Percentiles rank a stretch among this genome's conserved stretches.
These are phyloP conservation scores for Melanerpes formicivorus DNA, from an alignment of 2,113 vertebrate genomes.

Conservation along the genomic window DNA sequence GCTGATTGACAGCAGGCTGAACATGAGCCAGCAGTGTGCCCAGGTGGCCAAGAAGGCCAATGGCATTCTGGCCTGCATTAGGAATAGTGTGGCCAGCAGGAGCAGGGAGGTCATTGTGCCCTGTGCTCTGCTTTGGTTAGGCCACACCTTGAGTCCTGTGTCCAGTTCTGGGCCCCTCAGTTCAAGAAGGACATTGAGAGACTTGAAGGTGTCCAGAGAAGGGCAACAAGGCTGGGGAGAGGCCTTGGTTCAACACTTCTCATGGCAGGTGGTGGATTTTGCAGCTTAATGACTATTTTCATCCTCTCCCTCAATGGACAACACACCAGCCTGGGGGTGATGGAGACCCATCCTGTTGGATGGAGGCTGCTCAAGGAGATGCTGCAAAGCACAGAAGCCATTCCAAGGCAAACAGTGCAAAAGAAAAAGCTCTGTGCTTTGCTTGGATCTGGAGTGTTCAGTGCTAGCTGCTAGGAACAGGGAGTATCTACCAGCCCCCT, in stretches of 20 bases:
- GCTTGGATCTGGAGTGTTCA: not conserved
- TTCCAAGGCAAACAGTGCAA: not conserved
- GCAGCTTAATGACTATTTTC: slow-evolving; percentile 12
- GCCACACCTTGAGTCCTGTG: too few relatives aligned
- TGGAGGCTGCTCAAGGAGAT: not conserved
- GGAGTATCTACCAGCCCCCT: not conserved
- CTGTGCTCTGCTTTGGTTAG: too few relatives aligned
- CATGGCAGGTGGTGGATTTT: not conserved
- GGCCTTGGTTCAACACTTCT: not conserved
- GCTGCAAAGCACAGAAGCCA: not conserved
- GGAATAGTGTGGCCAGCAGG: too few relatives aligned
- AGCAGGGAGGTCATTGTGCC: too few relatives aligned
- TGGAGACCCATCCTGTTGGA: not conserved
- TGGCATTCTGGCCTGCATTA: too few relatives aligned
- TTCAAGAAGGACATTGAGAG: too few relatives aligned
- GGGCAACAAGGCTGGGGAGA: too few relatives aligned
- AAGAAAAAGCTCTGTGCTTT: not conserved
- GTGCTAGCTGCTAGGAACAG: not conserved
- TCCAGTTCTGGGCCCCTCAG: too few relatives aligned
- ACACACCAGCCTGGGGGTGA: not conserved
- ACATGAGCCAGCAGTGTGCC: too few relatives aligned
- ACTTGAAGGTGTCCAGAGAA: too few relatives aligned
- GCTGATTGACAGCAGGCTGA: too few relatives aligned
- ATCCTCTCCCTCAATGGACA: not conserved
- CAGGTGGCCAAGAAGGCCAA: too few relatives aligned